Evolutionary conservation across 2,797 vertebrate genomes (phyloP), one percentile per base, ranked within the genome.

Genomic region (Podargus strigoides): DNA sequence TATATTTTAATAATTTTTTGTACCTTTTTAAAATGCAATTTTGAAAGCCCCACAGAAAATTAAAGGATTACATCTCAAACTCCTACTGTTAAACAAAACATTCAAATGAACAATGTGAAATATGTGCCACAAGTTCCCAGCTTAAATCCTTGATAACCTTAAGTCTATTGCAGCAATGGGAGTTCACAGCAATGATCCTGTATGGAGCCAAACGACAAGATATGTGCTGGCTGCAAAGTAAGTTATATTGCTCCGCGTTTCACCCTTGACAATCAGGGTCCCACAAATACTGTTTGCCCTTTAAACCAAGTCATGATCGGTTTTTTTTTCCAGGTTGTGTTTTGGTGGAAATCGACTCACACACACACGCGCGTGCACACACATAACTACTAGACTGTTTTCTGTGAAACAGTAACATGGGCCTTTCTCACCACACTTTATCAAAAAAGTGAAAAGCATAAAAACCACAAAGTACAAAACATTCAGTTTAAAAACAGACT

Each of bases 31-130:
- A 90, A 89, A 67, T 4, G 22, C 3, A 41, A 3, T 70, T 85
- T 62, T 67, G 34, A 93, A 94, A 88, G 59, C n/a, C 10, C 4
- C 0, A 1, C 15, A 63, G 52, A 78, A 73, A 83, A 53, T 44
- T 7, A 92, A 34, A 78, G 53, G 46, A 84, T 52, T 77, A 24
- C 10, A 68, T 73, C 49, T 87, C 39, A 1, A 20, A 52, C 12
- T 77, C 5, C 13, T 47, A 10, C 23, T 80, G 64, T 49, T 87
- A 82, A 95, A 93, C 41, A 90, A 86, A 93, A 73, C n/a, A 53
- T 83, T 82, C 56, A 85, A 91, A 84, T 52, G 28, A 95, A 30
- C 23, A 37, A 24, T 13, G 64, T 6, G 26, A 88, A 77, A 81
- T 74, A 91, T 50, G 11, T 78, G 60, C 14, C 26, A 73, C 24